Percentiles rank a stretch among this genome's conserved stretches.
These are phyloP conservation scores for Emydocephalus ijimae DNA, from an alignment of 2,113 vertebrate genomes.

Conservation along the genomic window DNA sequence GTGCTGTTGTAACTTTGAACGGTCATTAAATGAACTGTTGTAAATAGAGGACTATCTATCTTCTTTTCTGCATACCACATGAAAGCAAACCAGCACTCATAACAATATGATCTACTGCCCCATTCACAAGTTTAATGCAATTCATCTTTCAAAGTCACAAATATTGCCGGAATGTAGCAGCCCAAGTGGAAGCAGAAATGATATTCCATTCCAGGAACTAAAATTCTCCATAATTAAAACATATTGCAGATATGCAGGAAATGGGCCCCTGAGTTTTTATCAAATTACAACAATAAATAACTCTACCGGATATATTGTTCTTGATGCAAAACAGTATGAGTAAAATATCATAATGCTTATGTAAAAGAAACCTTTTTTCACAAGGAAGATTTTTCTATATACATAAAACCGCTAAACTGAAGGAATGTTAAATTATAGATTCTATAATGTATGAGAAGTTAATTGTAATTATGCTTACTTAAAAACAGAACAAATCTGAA, in stretches of 20 bases:
- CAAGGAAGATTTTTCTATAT: neutral
- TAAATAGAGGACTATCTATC: too few species aligned
- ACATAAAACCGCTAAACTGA: neutral
- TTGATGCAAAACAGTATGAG: neutral
- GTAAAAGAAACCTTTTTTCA: neutral
- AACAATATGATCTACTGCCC: neutral
- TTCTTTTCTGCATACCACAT: neutral
- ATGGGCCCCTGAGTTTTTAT: neutral
- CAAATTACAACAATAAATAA: neutral
- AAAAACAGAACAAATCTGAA: slow-evolving; percentile 3
- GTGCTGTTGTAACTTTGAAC: too few species aligned
- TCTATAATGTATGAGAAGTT: neutral
- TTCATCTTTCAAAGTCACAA: neutral
- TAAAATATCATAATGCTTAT: neutral
- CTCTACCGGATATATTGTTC: neutral
- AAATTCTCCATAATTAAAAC: neutral
- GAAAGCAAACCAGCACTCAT: neutral
- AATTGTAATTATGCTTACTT: neutral
- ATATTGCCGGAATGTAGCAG: neutral
- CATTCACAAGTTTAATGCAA: neutral
- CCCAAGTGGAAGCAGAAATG: neutral
- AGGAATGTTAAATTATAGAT: neutral
- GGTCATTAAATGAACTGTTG: too few species aligned
- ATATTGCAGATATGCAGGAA: neutral
- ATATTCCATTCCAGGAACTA: neutral